Conservation (phyloP, 1,140 invertebrate species). For the Drosophila athabasca region DNA sequence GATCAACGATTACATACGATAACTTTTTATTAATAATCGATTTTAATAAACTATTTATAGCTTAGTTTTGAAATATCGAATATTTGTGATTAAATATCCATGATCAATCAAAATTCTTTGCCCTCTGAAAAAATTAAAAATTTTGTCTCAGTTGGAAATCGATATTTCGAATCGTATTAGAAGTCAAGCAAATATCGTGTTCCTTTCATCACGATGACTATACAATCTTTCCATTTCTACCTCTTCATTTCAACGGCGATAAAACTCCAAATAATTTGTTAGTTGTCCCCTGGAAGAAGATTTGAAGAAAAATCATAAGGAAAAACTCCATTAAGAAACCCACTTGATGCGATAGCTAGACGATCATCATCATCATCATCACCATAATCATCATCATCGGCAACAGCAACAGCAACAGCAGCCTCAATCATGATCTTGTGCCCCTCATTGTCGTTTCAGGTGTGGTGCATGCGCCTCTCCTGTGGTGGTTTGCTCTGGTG, state of each 20-base stretch:
- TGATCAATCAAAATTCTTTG: no score
- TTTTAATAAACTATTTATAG: no score
- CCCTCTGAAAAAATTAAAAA: no score
- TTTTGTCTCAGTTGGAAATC: no score
- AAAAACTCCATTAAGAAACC: constrained; percentile 43
- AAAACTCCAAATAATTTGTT: constrained; percentile 71
- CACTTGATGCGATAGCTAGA: constrained; percentile 45
- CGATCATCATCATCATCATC: constrained; percentile 30
- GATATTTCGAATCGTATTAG: no score
- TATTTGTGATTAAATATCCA: no score
- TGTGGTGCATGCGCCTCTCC: constrained; percentile 5
- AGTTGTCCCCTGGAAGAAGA: constrained; percentile 69
- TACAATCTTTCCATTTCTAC: constrained; percentile 5
- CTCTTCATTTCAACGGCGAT: constrained; percentile 24
- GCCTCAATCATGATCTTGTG: constrained; percentile 3
- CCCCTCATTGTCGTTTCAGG: constrained; percentile 4
- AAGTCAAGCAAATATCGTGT: background rate
- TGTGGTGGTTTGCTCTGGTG: background rate
- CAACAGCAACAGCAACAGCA: background rate
- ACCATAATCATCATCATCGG: constrained; percentile 4
- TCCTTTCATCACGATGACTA: background rate
- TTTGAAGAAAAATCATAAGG: constrained; percentile 75
- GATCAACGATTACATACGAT: no score
- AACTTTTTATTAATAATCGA: no score
- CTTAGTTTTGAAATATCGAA: no score